Evolutionary conservation across 1,140 invertebrate species (phyloP).

Genomic region (Zaprionus lachaisei): DNA sequence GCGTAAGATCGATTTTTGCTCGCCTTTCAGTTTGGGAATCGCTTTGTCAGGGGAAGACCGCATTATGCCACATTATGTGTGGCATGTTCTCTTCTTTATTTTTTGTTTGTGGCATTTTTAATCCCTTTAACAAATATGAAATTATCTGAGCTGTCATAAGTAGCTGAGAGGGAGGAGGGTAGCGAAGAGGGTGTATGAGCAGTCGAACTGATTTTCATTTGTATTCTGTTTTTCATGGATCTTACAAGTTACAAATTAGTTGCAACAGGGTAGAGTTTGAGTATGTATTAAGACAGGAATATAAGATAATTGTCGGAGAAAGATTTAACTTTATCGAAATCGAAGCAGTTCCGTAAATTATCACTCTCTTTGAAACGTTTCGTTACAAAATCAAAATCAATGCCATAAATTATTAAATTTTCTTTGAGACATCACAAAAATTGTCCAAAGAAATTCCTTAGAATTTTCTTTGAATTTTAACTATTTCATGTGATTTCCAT

Average conservation of each 20-base stretch:
- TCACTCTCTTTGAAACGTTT: too few species aligned
- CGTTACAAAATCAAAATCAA: too few species aligned
- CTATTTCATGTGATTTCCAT: too few species aligned
- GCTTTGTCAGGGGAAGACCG: conserved; percentile 15
- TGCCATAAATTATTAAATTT: too few species aligned
- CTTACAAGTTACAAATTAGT: conserved; percentile 33
- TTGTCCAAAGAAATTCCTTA: too few species aligned
- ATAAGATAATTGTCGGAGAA: neutral
- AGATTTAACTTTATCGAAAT: too few species aligned
- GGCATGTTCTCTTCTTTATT: conserved; percentile 26
- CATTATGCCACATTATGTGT: conserved; percentile 26
- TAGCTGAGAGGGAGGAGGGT: neutral
- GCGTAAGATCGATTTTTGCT: conserved; percentile 70
- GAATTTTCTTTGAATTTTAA: too few species aligned
- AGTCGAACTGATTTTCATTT: conserved; percentile 30
- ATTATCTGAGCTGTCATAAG: conserved; percentile 63
- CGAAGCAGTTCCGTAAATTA: too few species aligned
- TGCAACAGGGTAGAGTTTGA: neutral
- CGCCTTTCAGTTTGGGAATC: conserved; percentile 52
- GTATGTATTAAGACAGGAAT: neutral
- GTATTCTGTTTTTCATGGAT: conserved; percentile 41
- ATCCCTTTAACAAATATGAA: conserved; percentile 69
- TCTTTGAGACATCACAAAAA: too few species aligned
- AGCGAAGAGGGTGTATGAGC: neutral
- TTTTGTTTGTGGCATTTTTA: conserved; percentile 44